A percentile compares a stretch with the other conserved stretches of the same genome.
Evolutionary conservation across 2,797 vertebrate genomes (phyloP).

Genomic region (Telmatherina bonti): DNA sequence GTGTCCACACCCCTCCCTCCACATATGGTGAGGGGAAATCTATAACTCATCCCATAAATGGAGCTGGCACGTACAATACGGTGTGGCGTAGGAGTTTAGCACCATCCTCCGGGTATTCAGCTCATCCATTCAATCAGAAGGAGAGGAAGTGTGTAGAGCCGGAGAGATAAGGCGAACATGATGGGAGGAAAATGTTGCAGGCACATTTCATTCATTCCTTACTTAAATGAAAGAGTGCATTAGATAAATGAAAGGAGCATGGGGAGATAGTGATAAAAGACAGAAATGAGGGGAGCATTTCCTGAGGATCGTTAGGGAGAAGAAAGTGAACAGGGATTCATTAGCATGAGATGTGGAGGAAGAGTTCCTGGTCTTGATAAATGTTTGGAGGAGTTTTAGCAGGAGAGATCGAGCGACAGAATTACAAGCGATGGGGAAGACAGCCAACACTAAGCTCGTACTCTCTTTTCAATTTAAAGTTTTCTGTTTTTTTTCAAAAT

Average conservation of each 20-base stretch:
- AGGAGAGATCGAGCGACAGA: slow-evolving; percentile 36
- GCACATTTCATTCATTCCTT: slow-evolving; percentile 63
- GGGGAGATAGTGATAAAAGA: slow-evolving; percentile 68
- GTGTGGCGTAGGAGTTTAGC: slow-evolving; percentile 53
- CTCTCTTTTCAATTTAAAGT: slow-evolving; percentile 48
- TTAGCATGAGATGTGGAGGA: slow-evolving; percentile 64
- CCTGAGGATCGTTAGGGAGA: slow-evolving; percentile 67
- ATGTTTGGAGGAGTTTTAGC: slow-evolving; percentile 52
- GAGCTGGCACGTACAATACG: slow-evolving; percentile 52
- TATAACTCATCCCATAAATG: slow-evolving; percentile 70
- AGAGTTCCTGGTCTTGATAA: slow-evolving; percentile 57
- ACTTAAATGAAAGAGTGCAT: slow-evolving; percentile 64
- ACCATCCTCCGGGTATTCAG: slow-evolving; percentile 46
- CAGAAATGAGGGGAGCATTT: slow-evolving; percentile 64
- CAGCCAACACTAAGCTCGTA: slow-evolving; percentile 35
- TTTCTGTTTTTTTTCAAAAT: no score
- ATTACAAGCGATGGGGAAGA: slow-evolving; percentile 56
- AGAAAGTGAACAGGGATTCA: slow-evolving; percentile 62
- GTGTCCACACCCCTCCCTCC: slow-evolving; percentile 50
- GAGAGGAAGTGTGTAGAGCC: slow-evolving; percentile 19
- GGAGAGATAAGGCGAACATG: slow-evolving; percentile 57
- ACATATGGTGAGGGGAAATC: slow-evolving; percentile 49
- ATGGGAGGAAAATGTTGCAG: slow-evolving; percentile 58
- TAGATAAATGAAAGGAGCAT: slow-evolving; percentile 69
- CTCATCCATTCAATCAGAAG: slow-evolving; percentile 66